phyloP scores from a whole-genome alignment of 2,113 vertebrate genomes.

The Mobula birostris region DNA sequence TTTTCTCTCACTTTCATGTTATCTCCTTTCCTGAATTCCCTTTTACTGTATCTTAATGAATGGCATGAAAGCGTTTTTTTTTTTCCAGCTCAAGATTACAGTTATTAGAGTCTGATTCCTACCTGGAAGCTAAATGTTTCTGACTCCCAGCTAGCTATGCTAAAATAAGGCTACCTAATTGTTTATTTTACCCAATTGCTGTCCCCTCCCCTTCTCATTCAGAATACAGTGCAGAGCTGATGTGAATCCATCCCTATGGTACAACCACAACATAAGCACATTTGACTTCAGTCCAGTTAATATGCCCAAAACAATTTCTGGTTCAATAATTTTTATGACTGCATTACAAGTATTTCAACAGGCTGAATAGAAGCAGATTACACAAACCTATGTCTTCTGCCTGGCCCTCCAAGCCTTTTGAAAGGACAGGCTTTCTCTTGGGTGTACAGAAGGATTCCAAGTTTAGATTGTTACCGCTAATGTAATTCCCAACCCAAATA shows the following conservation, averaged over 20 bases:
- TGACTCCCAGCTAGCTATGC: background rate
- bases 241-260: constrained; percentile 32
- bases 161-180: background rate
- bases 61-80: background rate
- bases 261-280: constrained; percentile 34
- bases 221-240: constrained; percentile 23
- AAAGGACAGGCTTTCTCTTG: constrained; percentile 13
- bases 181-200: background rate
- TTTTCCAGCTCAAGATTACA: background rate
- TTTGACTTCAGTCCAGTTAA: constrained; percentile 34
- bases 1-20: constrained; percentile 15
- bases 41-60: background rate
- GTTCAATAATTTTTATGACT: constrained; percentile 34
- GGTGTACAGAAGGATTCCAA: background rate
- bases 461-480: background rate
- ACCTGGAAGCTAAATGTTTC: constrained; percentile 26
- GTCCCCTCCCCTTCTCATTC: constrained; percentile 7
- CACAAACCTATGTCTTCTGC: background rate
- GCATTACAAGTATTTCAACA: background rate
- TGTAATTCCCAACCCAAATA: background rate
- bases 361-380: constrained; percentile 24
- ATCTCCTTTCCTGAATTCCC: background rate
- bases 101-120: constrained; percentile 13
- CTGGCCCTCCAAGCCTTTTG: background rate
- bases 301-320: constrained; percentile 36